A percentile compares a stretch with the other conserved stretches of the same genome.
Evolutionary conservation across 2,113 vertebrate genomes (phyloP).

Genomic region (Embiotoca jacksoni): DNA sequence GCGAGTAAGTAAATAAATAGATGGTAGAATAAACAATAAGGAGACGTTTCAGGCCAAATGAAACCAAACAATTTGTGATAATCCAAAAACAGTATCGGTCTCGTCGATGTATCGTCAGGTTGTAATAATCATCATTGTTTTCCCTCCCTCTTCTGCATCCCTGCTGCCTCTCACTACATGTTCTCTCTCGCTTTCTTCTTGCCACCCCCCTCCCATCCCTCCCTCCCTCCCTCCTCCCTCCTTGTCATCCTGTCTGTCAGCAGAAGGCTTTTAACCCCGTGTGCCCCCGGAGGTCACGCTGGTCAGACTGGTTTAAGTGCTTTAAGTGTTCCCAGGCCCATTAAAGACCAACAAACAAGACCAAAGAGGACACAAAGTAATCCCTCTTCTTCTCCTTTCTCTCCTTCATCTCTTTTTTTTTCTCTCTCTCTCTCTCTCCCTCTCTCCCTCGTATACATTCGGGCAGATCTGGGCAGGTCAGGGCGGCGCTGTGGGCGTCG

Average conservation of each 20-base stretch:
- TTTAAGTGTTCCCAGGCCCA: slow-evolving; percentile 79
- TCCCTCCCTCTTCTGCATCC: too few species aligned
- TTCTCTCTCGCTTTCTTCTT: not conserved
- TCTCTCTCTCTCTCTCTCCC: not conserved
- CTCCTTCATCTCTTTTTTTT: too few species aligned
- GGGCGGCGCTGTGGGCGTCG: slow-evolving; percentile 1
- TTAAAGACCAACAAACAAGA: slow-evolving; percentile 78
- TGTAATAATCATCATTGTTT: too few species aligned
- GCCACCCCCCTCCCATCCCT: not conserved
- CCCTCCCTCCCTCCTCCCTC: slow-evolving; percentile 1
- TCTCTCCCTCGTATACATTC: slow-evolving; percentile 29
- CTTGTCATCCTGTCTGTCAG: slow-evolving; percentile 68
- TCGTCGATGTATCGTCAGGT: too few species aligned
- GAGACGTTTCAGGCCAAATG: too few species aligned
- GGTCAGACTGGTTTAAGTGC: slow-evolving; percentile 78
- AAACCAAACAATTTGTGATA: too few species aligned
- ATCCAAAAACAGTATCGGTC: too few species aligned
- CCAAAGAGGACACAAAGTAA: slow-evolving; percentile 64
- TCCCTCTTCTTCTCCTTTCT: slow-evolving; percentile 29
- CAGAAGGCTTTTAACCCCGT: slow-evolving; percentile 77
- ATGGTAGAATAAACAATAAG: too few species aligned
- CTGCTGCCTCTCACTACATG: not conserved
- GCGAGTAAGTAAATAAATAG: too few species aligned
- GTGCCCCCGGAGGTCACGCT: slow-evolving; percentile 69
- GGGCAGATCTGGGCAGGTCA: slow-evolving; percentile 60